These are phyloP conservation scores for Desmophyllum pertusum DNA, from an alignment of 92 coral and sea anemone genomes.

Conservation along the genomic window DNA sequence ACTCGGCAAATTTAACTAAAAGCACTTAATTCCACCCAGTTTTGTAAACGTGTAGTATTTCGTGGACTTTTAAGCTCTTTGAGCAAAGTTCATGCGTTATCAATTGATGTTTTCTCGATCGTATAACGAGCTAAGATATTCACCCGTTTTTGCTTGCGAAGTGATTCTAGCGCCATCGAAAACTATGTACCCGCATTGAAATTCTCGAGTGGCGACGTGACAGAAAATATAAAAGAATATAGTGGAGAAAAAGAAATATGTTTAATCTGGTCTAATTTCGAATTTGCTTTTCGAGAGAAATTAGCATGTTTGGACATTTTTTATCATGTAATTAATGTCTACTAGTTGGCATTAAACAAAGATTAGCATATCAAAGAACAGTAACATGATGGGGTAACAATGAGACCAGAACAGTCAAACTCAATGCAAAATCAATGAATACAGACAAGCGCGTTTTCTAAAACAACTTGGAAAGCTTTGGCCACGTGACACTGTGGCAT, in stretches of 20 bases:
- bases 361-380: constrained; percentile 74
- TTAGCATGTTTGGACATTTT: constrained; percentile 75
- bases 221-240: constrained; percentile 19
- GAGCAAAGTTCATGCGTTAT: constrained; percentile 44
- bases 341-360: constrained; percentile 72
- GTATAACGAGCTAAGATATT: constrained; percentile 27
- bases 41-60: constrained; percentile 59
- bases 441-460: constrained; percentile 23
- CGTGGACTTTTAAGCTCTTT: constrained; percentile 44
- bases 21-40: constrained; percentile 54
- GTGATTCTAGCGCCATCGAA: constrained; percentile 24
- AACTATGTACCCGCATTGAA: constrained; percentile 35
- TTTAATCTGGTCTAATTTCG: constrained; percentile 64
- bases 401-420: constrained; percentile 47
- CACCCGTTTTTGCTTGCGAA: constrained; percentile 4
- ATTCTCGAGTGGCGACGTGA: constrained; percentile 46
- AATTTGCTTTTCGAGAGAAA: constrained; percentile 57
- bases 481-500: constrained; percentile 33
- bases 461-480: constrained; percentile 15
- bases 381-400: constrained; percentile 63
- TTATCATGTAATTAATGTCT: constrained; percentile 82
- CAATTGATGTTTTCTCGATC: constrained; percentile 29
- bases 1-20: constrained; percentile 63
- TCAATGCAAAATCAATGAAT: constrained; percentile 37
- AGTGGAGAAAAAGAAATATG: constrained; percentile 34